A percentile compares a stretch with the other conserved stretches of the same genome.
Evolutionary conservation across 2,113 vertebrate genomes (phyloP).

Genomic region (Talpa occidentalis): DNA sequence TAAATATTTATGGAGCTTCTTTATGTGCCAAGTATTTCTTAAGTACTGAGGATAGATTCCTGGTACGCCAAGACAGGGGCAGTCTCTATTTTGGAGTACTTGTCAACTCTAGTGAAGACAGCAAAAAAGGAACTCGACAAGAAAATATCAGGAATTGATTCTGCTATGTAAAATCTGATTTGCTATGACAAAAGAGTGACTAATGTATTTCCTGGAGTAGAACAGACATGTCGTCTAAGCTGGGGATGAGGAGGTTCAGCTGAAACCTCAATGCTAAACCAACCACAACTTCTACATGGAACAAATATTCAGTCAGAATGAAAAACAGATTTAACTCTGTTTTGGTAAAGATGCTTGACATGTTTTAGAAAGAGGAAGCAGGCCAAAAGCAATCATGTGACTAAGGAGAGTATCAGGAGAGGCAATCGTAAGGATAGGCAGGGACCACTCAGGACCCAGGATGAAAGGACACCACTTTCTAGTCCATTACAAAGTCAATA

Average conservation of each 20-base stretch:
- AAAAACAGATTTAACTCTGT: not conserved
- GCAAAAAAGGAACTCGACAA: not conserved
- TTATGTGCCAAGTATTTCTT: not conserved
- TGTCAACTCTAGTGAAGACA: not conserved
- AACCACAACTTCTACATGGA: not conserved
- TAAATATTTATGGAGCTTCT: not conserved
- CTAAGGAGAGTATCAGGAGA: not conserved
- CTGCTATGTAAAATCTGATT: not conserved
- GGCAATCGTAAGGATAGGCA: not conserved
- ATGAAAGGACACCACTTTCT: not conserved
- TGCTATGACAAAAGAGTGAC: not conserved
- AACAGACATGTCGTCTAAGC: not conserved
- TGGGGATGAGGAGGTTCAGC: accelerated
- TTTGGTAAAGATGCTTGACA: not conserved
- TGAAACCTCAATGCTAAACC: not conserved
- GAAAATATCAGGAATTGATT: not conserved
- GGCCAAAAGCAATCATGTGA: not conserved
- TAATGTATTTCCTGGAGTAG: not conserved
- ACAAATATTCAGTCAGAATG: not conserved
- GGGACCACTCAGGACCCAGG: accelerated
- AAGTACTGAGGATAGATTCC: not conserved
- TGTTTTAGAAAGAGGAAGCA: not conserved
- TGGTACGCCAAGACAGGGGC: not conserved
- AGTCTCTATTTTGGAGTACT: not conserved
- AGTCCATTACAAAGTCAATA: not conserved